Conservation (phyloP, 2,888 invertebrate species). For the Zhuqinia jingwanae region DNA sequence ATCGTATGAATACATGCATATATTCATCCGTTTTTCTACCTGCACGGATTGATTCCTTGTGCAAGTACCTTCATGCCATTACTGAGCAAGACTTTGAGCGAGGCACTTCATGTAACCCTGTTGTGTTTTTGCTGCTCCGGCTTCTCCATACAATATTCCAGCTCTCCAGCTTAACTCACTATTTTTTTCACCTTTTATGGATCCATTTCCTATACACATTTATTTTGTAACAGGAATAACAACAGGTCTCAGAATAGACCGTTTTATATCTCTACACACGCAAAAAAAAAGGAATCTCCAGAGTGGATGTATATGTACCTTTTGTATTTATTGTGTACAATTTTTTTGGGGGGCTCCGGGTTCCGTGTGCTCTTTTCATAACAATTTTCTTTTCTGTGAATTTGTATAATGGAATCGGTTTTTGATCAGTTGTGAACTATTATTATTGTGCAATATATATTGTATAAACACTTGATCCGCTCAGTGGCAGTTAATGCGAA, state of each 20-base stretch:
- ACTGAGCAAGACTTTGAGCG: conserved; percentile 78
- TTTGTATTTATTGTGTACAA: conserved; percentile 35
- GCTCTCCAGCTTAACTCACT: conserved; percentile 59
- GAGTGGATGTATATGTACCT: conserved; percentile 37
- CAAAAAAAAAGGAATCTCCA: conserved; percentile 14
- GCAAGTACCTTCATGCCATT: conserved; percentile 78
- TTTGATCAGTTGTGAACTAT: conserved; percentile 61
- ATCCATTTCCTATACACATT: conserved; percentile 19
- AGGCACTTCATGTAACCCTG: conserved; percentile 76
- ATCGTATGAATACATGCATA: conserved; percentile 18
- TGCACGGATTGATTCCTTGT: conserved; percentile 79
- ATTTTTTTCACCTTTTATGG: conserved; percentile 47
- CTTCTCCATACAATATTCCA: too few species aligned
- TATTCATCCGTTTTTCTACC: conserved; percentile 72
- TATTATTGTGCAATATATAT: conserved; percentile 50
- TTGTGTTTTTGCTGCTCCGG: conserved; percentile 57
- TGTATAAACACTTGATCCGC: conserved; percentile 57
- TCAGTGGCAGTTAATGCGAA: conserved; percentile 31
- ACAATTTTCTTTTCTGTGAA: conserved; percentile 31
- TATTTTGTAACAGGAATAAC: conserved; percentile 8
- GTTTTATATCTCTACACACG: too few species aligned
- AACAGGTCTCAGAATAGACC: conserved; percentile 49
- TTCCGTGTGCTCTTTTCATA: conserved; percentile 7
- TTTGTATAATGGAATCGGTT: conserved; percentile 46
- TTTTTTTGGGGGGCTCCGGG: conserved; percentile 37